Evolutionary conservation across 2,888 invertebrate species (phyloP).

Genomic region (Drosophila monieri): DNA sequence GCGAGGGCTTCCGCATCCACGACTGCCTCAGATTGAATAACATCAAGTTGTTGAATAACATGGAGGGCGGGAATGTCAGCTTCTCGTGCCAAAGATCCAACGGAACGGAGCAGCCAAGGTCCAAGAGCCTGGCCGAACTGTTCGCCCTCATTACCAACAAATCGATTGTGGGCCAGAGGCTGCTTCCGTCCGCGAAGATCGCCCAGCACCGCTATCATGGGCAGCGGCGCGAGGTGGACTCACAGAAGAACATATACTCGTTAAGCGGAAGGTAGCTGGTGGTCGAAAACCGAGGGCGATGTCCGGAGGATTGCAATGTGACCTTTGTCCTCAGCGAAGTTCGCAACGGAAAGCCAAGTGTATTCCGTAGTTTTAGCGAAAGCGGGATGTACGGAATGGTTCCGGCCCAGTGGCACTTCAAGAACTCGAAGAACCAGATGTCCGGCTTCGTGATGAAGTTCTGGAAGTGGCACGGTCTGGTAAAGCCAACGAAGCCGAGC

Average conservation of each 20-base stretch:
- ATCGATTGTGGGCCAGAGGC: slow-evolving; percentile 77
- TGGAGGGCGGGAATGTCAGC: slow-evolving; percentile 84
- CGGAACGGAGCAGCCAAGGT: slow-evolving; percentile 85
- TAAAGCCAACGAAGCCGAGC: slow-evolving; percentile 12
- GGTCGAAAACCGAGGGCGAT: slow-evolving; percentile 89
- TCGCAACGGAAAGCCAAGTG: slow-evolving; percentile 85
- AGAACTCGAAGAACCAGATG: slow-evolving; percentile 85
- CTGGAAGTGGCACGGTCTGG: slow-evolving; percentile 89
- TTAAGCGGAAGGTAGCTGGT: slow-evolving; percentile 88
- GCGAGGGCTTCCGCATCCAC: slow-evolving; percentile 86
- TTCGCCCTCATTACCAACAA: slow-evolving; percentile 84
- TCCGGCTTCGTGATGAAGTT: slow-evolving; percentile 92
- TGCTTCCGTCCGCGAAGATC: slow-evolving; percentile 82
- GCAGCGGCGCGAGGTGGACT: slow-evolving; percentile 86
- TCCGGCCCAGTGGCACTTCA: slow-evolving; percentile 87
- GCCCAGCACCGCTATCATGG: slow-evolving; percentile 85
- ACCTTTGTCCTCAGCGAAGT: slow-evolving; percentile 86
- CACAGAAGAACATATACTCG: slow-evolving; percentile 86
- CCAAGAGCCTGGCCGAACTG: slow-evolving; percentile 84
- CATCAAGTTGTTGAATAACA: slow-evolving; percentile 83
- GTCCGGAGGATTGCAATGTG: slow-evolving; percentile 88
- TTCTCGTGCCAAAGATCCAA: slow-evolving; percentile 86
- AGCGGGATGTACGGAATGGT: slow-evolving; percentile 89
- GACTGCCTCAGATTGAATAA: slow-evolving; percentile 87
- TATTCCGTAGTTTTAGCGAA: slow-evolving; percentile 87